Percentiles rank a stretch among this genome's conserved stretches.
These are phyloP conservation scores for Macaria liturata DNA, from an alignment of 2,888 invertebrate genomes.

Conservation along the genomic window DNA sequence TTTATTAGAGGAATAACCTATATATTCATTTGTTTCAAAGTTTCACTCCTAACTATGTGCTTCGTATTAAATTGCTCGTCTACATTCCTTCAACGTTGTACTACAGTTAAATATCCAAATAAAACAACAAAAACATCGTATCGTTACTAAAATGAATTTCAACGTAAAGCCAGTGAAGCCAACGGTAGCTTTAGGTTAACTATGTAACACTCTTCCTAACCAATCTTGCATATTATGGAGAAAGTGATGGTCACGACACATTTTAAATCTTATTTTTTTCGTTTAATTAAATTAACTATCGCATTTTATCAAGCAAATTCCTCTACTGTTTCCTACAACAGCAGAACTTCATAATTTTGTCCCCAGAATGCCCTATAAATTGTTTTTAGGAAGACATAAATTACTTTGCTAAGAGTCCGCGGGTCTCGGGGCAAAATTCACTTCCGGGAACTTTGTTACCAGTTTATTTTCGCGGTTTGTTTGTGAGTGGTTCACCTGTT, in stretches of 20 bases:
- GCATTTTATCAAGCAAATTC: too few relatives aligned
- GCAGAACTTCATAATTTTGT: conserved; percentile 34
- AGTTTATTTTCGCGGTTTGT: conserved; percentile 22
- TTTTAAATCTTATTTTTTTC: too few relatives aligned
- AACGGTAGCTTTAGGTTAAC: too few relatives aligned
- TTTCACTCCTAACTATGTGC: conserved; percentile 68
- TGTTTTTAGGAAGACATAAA: conserved; percentile 40
- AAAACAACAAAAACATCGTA: conserved; percentile 40
- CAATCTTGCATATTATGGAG: too few relatives aligned
- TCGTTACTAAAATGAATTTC: conserved; percentile 23
- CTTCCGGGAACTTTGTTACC: conserved; percentile 25
- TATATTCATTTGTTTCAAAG: conserved; percentile 75
- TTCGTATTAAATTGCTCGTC: conserved; percentile 57
- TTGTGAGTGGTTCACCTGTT: conserved; percentile 17
- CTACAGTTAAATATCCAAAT: conserved; percentile 40
- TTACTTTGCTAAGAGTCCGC: conserved; percentile 33
- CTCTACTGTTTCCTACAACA: too few relatives aligned
- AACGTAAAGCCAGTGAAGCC: too few relatives aligned
- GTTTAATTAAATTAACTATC: too few relatives aligned
- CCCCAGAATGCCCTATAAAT: conserved; percentile 34
- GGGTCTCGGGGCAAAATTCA: conserved; percentile 32
- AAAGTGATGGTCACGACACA: too few relatives aligned
- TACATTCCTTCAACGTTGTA: conserved; percentile 48
- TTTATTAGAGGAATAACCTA: conserved; percentile 75
- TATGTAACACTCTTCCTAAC: too few relatives aligned